Evolutionary conservation across 2,797 vertebrate genomes (phyloP).

Genomic region (Anolis apletophallus): DNA sequence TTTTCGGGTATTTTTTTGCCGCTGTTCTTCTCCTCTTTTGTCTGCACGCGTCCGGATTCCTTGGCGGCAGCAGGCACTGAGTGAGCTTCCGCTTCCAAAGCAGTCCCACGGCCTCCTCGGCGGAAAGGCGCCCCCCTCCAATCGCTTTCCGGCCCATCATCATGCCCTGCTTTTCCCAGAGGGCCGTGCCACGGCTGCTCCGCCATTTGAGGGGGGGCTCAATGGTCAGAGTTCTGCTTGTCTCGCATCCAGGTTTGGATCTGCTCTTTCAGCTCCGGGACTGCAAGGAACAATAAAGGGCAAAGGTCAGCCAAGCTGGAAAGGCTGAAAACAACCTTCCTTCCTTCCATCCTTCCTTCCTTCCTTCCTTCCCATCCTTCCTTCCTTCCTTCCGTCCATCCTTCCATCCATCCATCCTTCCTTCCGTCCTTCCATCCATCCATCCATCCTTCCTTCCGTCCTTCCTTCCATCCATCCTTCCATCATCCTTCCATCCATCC

Average conservation of each 20-base stretch:
- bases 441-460: too few species aligned
- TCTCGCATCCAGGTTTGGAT: constrained; percentile 98
- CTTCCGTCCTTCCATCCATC: too few species aligned
- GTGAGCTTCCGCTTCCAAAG: constrained; percentile 19
- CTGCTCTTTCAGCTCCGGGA: constrained; percentile 95
- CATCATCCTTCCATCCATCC: too few species aligned
- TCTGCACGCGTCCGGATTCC: constrained; percentile 50
- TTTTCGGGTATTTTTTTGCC: background rate
- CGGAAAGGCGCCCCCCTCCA: background rate
- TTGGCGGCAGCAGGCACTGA: constrained; percentile 28
- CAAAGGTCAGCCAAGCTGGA: background rate
- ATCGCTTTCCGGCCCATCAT: constrained; percentile 17
- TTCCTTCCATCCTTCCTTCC: too few species aligned
- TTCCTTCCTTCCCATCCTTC: too few species aligned
- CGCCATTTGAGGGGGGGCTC: constrained; percentile 29
- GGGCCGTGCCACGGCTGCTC: constrained; percentile 29
- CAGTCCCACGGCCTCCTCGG: background rate
- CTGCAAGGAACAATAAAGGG: constrained; percentile 68
- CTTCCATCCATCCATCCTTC: too few species aligned
- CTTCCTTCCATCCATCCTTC: too few species aligned
- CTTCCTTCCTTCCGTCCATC: too few species aligned
- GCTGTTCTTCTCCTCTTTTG: constrained; percentile 29
- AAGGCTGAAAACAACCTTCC: too few species aligned
- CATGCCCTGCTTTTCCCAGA: constrained; percentile 37
- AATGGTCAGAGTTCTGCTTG: constrained; percentile 85